phyloP scores from a whole-genome alignment of 1,140 invertebrate genomes.

The Sinella curviseta region DNA sequence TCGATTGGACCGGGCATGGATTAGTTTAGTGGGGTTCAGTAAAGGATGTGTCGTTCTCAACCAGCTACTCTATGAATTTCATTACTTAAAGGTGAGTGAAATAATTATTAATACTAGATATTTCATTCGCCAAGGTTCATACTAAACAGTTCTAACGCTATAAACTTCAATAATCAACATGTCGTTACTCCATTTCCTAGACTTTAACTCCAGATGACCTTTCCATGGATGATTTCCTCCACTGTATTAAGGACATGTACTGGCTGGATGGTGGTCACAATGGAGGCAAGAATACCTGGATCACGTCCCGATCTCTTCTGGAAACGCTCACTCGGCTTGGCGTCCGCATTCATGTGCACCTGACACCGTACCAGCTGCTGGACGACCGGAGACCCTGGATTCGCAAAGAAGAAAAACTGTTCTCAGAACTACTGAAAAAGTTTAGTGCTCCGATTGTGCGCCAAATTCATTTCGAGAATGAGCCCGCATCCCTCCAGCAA shows the following conservation, averaged over 20 bases:
- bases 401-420: constrained; percentile 73
- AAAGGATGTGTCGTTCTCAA: constrained; percentile 90
- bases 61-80: constrained; percentile 82
- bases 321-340: constrained; percentile 68
- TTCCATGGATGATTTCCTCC: constrained; percentile 62
- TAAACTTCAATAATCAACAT: neutral
- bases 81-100: constrained; percentile 62
- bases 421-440: constrained; percentile 66
- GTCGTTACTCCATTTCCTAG: constrained; percentile 37
- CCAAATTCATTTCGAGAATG: constrained; percentile 67
- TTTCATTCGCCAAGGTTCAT: no score
- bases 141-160: no score
- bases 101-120: no score
- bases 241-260: constrained; percentile 68
- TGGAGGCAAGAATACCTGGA: constrained; percentile 80
- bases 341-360: constrained; percentile 63
- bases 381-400: constrained; percentile 78
- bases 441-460: constrained; percentile 65
- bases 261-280: constrained; percentile 86
- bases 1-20: constrained; percentile 56
- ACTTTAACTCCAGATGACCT: constrained; percentile 63
- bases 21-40: constrained; percentile 79
- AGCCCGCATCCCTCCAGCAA: constrained; percentile 63
- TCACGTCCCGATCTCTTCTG: constrained; percentile 70
- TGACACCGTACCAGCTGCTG: constrained; percentile 78